These are phyloP conservation scores for Agrotis clavis DNA, from an alignment of 2,888 invertebrate species.

Conservation along the genomic window DNA sequence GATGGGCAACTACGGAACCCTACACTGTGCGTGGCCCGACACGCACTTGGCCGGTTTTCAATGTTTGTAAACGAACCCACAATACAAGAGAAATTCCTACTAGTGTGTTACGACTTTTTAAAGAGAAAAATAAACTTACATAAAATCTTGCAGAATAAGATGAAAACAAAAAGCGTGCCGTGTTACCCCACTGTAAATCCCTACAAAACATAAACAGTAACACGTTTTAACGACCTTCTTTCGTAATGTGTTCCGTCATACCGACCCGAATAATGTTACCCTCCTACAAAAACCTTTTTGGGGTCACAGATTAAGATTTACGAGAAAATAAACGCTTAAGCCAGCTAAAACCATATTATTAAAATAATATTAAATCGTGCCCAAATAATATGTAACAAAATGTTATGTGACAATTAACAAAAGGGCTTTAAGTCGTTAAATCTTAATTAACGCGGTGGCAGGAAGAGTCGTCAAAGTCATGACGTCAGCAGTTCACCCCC, in stretches of 20 bases:
- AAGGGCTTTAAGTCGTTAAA: constrained; percentile 80
- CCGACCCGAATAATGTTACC: constrained; percentile 19
- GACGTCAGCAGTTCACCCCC: constrained; percentile 74
- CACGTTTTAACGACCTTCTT: constrained; percentile 47
- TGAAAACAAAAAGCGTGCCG: constrained; percentile 18
- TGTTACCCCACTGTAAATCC: constrained; percentile 23
- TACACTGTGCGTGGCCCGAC: too few relatives aligned
- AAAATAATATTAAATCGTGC: constrained; percentile 49
- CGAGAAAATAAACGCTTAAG: constrained; percentile 32
- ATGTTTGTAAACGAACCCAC: too few relatives aligned
- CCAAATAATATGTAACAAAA: constrained; percentile 71
- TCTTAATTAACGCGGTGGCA: constrained; percentile 80
- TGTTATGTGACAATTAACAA: constrained; percentile 75
- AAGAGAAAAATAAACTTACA: background rate
- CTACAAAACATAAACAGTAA: constrained; percentile 33
- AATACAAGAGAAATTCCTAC: too few relatives aligned
- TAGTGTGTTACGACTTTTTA: too few relatives aligned
- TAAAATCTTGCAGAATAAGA: constrained; percentile 14
- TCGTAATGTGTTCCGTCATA: constrained; percentile 39
- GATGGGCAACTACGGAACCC: too few relatives aligned
- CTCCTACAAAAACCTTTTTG: constrained; percentile 39
- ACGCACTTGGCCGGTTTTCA: too few relatives aligned
- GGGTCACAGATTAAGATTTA: constrained; percentile 47
- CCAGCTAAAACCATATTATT: constrained; percentile 28
- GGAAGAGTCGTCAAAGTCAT: constrained; percentile 75